Conservation (phyloP, 2,888 invertebrate genomes). For the Polymixis lichenea region DNA sequence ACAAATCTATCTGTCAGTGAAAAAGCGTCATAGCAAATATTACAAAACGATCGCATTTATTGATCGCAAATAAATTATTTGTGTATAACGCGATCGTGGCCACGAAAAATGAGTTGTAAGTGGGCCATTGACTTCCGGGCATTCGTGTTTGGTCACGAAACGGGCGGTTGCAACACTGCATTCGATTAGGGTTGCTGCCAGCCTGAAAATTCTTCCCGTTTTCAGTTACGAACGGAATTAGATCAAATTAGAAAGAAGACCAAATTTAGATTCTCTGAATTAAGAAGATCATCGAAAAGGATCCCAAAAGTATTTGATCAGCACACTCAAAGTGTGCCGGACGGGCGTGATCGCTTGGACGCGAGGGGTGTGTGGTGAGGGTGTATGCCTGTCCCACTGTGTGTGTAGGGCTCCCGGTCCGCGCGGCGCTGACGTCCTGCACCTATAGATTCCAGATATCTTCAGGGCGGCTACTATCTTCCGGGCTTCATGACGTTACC, state of each 20-base stretch:
- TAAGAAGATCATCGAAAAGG: too few species aligned
- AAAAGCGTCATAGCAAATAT: slow-evolving; percentile 43
- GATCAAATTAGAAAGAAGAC: too few species aligned
- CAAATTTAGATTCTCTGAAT: neutral
- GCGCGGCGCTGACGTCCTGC: too few species aligned
- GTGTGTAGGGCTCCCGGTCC: too few species aligned
- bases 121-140: slow-evolving; percentile 86
- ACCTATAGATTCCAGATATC: too few species aligned
- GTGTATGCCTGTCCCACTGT: too few species aligned
- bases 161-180: slow-evolving; percentile 77
- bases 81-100: slow-evolving; percentile 74
- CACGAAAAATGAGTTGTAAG: slow-evolving; percentile 83
- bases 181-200: slow-evolving; percentile 55
- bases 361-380: too few species aligned
- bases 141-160: slow-evolving; percentile 84
- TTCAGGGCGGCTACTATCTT: too few species aligned
- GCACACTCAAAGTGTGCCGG: too few species aligned
- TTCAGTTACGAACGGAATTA: neutral
- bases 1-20: slow-evolving; percentile 5
- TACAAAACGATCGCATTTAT: slow-evolving; percentile 59
- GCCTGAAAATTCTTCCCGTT: slow-evolving; percentile 3
- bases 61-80: slow-evolving; percentile 65
- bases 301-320: neutral
- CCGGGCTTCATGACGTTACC: too few species aligned
- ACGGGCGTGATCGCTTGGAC: too few species aligned